Conservation (phyloP, 1,140 invertebrate species). For the Calephelis nemesis region DNA sequence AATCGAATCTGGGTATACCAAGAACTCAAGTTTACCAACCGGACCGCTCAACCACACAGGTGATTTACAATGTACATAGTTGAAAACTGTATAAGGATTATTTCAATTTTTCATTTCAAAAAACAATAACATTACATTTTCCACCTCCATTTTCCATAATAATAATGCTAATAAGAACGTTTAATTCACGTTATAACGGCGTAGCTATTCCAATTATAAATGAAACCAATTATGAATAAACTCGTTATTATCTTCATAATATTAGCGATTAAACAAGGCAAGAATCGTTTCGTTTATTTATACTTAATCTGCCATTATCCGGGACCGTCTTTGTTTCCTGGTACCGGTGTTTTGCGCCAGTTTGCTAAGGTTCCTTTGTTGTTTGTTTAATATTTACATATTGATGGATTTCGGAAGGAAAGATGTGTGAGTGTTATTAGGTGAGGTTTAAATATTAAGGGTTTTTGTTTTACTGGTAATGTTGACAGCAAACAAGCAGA, state of each 20-base stretch:
- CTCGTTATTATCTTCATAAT: constrained; percentile 12
- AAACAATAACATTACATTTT: background rate
- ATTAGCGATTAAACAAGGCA: constrained; percentile 14
- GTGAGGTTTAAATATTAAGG: no score
- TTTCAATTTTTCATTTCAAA: no score
- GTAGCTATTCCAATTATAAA: constrained; percentile 3
- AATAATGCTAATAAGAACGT: constrained; percentile 8
- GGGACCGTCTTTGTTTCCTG: background rate
- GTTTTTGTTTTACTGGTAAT: no score
- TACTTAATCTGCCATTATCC: constrained; percentile 5
- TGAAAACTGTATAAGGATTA: no score
- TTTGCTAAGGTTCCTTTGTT: background rate
- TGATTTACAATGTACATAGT: no score
- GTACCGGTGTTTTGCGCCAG: constrained; percentile 1
- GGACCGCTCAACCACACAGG: no score
- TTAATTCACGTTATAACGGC: constrained; percentile 1
- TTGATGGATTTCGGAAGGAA: no score
- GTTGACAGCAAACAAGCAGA: no score
- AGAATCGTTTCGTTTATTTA: constrained; percentile 7
- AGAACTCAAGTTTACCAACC: no score
- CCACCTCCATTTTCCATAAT: background rate
- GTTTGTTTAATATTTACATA: background rate
- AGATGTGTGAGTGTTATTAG: no score
- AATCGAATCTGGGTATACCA: no score
- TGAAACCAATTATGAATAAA: constrained; percentile 9